A percentile compares a stretch with the other conserved stretches of the same genome.
phyloP scores from a whole-genome alignment of 2,113 vertebrate species.

The Sylvia atricapilla region DNA sequence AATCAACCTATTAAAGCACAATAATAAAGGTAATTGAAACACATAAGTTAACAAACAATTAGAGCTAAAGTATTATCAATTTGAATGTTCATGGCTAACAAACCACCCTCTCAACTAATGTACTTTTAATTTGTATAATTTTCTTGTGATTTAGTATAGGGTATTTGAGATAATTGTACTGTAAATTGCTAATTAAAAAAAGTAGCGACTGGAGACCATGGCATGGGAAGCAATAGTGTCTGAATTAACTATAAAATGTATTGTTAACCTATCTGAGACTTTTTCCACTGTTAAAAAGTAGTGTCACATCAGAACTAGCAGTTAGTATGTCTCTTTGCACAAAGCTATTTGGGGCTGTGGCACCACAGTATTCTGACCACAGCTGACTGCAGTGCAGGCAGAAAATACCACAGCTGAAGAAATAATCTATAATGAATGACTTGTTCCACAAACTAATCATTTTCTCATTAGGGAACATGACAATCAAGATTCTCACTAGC shows the following conservation, averaged over 20 bases:
- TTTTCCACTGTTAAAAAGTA: background rate
- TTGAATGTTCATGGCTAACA: constrained; percentile 3
- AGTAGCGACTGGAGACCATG: background rate
- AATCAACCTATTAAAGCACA: background rate
- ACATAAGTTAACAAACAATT: background rate
- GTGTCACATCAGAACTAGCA: background rate
- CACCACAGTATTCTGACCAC: background rate
- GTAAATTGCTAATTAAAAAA: background rate
- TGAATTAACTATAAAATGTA: background rate
- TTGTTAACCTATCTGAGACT: background rate
- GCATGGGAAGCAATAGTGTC: background rate
- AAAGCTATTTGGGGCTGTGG: fast-evolving
- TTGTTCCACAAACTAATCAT: background rate
- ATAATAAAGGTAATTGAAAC: background rate
- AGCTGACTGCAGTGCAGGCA: background rate
- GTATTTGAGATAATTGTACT: background rate
- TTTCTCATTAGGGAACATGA: constrained; percentile 4
- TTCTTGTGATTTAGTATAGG: background rate
- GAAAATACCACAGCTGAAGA: background rate
- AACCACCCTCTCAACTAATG: background rate
- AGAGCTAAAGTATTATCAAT: background rate
- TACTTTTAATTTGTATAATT: background rate
- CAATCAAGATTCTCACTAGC: background rate
- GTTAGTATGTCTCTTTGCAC: background rate
- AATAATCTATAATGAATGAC: background rate